Conservation (phyloP, 2,797 vertebrate species). For the Rhinella marina region DNA sequence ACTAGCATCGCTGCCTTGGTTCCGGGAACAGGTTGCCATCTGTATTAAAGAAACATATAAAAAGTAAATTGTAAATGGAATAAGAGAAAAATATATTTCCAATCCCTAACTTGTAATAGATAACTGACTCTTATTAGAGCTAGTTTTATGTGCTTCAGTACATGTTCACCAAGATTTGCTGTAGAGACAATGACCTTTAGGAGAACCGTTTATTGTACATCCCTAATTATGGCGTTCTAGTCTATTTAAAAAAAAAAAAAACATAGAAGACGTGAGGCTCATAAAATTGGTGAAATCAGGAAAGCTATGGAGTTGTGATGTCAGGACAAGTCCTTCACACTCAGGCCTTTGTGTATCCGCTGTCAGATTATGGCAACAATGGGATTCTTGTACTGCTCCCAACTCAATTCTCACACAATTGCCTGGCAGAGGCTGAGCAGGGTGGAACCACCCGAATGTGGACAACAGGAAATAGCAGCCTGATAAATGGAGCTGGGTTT, state of each 20-base stretch:
- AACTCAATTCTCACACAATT: constrained; percentile 54
- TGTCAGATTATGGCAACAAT: constrained; percentile 59
- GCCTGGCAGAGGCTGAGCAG: constrained; percentile 50
- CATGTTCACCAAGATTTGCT: neutral
- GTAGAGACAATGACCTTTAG: neutral
- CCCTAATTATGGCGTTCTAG: neutral
- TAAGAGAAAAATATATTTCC: neutral
- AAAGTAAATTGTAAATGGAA: neutral
- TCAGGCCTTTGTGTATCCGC: constrained; percentile 43
- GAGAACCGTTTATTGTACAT: neutral
- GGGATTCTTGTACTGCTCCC: constrained; percentile 55
- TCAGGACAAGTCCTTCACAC: constrained; percentile 38
- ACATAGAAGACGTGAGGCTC: neutral
- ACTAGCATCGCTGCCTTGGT: constrained; percentile 90
- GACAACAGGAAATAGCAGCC: constrained; percentile 61
- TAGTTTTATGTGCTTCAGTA: neutral
- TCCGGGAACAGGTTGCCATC: constrained; percentile 86
- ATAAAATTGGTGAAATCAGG: constrained; percentile 5
- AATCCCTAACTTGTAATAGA: neutral
- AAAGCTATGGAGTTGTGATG: constrained; percentile 25
- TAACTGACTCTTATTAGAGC: neutral
- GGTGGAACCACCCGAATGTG: constrained; percentile 51
- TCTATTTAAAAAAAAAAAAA: neutral
- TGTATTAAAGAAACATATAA: constrained; percentile 63
- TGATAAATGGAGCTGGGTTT: constrained; percentile 54